Conservation (phyloP, 1,140 invertebrate species). For the Leguminivora glycinivorella region DNA sequence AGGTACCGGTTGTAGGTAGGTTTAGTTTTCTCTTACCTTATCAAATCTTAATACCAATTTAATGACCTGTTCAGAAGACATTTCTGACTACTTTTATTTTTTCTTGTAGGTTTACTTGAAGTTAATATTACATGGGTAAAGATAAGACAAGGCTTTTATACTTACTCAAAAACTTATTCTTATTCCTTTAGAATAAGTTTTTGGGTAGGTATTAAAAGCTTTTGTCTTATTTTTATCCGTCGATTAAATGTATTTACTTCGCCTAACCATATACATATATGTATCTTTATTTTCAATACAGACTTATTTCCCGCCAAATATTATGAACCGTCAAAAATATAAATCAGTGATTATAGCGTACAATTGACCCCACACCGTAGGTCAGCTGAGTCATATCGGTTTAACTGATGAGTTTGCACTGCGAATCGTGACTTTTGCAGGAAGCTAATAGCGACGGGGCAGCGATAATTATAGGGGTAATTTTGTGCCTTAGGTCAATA, state of each 20-base stretch:
- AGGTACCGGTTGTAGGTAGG: neutral
- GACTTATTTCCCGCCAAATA: neutral
- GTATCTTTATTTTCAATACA: no score
- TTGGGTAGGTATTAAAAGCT: no score
- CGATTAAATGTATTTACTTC: no score
- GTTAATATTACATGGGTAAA: no score
- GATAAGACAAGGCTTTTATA: no score
- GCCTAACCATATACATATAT: no score
- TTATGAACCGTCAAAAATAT: neutral
- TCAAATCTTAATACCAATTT: neutral
- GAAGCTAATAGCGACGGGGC: neutral
- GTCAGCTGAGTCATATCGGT: slow-evolving; percentile 1
- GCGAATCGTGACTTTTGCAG: slow-evolving; percentile 6
- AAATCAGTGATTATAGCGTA: neutral
- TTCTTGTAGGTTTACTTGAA: no score
- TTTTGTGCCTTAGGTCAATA: neutral
- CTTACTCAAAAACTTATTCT: no score
- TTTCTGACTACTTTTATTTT: no score
- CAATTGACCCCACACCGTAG: neutral
- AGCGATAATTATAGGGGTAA: neutral
- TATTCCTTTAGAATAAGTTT: no score
- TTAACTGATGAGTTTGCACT: neutral
- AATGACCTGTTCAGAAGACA: no score
- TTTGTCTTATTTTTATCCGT: no score
- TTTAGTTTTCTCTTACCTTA: neutral